phyloP scores from a whole-genome alignment of 1,140 invertebrate species.

The Harpegnathos saltator region DNA sequence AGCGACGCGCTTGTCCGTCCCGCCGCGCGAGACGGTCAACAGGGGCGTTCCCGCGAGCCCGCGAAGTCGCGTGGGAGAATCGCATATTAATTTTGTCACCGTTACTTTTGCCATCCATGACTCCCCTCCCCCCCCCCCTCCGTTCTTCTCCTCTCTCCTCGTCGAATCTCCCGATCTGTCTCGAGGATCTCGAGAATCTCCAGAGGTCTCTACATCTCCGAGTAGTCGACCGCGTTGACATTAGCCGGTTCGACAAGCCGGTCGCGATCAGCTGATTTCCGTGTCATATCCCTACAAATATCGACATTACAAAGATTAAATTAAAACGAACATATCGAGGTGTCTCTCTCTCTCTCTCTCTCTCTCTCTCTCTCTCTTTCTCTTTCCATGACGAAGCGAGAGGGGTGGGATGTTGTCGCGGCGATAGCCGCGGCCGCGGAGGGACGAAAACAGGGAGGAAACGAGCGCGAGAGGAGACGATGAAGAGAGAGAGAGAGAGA shows the following conservation, averaged over 20 bases:
- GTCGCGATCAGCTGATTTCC: neutral
- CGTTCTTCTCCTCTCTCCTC: neutral
- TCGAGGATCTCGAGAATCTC: no score
- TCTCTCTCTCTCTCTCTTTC: constrained; percentile 23
- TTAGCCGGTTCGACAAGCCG: no score
- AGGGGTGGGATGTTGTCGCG: constrained; percentile 40
- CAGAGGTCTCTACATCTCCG: no score
- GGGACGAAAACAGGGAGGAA: constrained; percentile 39
- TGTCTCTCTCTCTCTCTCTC: neutral
- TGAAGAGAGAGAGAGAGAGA: constrained; percentile 43
- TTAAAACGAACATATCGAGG: neutral
- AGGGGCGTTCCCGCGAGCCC: constrained; percentile 50
- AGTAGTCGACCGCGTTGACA: no score
- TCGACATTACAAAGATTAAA: neutral
- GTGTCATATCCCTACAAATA: neutral
- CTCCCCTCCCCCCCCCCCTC: no score
- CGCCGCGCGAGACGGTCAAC: constrained; percentile 62
- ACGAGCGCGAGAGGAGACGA: neutral
- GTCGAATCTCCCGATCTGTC: neutral
- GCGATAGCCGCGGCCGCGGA: constrained; percentile 41
- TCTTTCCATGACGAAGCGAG: no score
- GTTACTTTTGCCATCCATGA: no score
- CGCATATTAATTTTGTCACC: constrained; percentile 21
- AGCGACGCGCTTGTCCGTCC: constrained; percentile 60
- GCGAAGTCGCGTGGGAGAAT: neutral